phyloP scores from a whole-genome alignment of 1,140 invertebrate species.

The Oscheius sp. region DNA sequence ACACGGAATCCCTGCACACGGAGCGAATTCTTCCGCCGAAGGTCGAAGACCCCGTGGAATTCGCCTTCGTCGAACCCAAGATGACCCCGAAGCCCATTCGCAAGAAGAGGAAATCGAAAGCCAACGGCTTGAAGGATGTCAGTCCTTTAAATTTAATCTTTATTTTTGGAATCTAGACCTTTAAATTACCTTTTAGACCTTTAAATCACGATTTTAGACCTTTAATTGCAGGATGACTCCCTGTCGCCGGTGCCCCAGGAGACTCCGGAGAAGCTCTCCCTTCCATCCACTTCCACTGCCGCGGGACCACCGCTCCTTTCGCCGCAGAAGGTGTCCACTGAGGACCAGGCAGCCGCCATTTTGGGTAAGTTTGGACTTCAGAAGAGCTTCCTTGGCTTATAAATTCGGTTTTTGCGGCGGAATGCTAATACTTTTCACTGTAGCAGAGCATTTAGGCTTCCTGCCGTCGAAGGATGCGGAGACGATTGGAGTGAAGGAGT shows the following conservation, averaged over 20 bases:
- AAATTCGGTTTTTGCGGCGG: no score
- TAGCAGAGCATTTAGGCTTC: neutral
- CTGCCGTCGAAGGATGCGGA: neutral
- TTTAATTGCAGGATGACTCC: no score
- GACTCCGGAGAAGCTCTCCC: neutral
- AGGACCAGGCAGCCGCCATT: no score
- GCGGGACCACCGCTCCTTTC: neutral
- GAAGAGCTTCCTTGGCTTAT: no score
- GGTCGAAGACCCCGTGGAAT: neutral
- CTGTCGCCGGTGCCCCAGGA: no score
- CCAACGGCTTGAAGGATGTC: neutral
- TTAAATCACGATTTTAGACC: no score
- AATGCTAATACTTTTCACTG: no score
- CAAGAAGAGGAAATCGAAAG: neutral
- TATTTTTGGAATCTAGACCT: no score
- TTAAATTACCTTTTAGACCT: no score
- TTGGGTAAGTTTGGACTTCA: no score
- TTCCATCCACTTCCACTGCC: neutral
- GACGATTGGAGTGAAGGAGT: neutral
- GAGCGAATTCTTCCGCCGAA: neutral
- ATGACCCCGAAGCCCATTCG: neutral
- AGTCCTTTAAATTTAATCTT: no score
- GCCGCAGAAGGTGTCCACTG: neutral
- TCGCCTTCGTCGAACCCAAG: neutral
- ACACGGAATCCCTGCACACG: constrained; percentile 1